A percentile compares a stretch with the other conserved stretches of the same genome.
These are phyloP conservation scores for Leucoptera coffeella DNA, from an alignment of 2,888 invertebrate species.

Conservation along the genomic window DNA sequence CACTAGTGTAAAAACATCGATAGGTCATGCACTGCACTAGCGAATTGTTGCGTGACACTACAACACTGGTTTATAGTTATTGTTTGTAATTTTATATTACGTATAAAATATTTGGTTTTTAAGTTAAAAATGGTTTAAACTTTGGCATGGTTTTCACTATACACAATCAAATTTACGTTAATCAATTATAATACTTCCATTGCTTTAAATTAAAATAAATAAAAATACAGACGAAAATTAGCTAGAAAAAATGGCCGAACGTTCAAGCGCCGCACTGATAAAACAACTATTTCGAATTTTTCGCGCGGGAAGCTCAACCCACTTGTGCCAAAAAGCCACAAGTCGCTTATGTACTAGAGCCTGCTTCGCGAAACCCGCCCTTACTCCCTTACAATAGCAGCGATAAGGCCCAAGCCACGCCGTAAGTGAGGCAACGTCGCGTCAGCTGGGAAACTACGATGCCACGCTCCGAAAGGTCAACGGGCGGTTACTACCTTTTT, in stretches of 20 bases:
- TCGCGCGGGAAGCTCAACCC: conserved; percentile 44
- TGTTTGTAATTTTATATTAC: too few species aligned
- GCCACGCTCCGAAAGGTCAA: conserved; percentile 46
- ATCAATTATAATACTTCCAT: too few species aligned
- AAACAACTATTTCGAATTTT: conserved; percentile 48
- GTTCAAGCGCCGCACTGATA: conserved; percentile 27
- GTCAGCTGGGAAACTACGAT: conserved; percentile 49
- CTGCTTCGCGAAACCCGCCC: conserved; percentile 17
- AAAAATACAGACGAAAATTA: too few species aligned
- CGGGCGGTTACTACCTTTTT: conserved; percentile 37
- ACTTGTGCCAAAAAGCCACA: conserved; percentile 30
- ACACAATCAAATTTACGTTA: too few species aligned
- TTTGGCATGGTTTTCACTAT: too few species aligned
- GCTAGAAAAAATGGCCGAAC: neutral
- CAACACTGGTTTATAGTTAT: too few species aligned
- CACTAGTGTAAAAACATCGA: neutral
- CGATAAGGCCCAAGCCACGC: conserved; percentile 35
- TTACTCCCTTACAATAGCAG: conserved; percentile 18
- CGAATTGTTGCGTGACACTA: too few species aligned
- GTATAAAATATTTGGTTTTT: too few species aligned
- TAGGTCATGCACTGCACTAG: too few species aligned
- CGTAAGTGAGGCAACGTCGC: conserved; percentile 39
- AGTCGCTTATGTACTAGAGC: conserved; percentile 34
- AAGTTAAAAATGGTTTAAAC: too few species aligned
- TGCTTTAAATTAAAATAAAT: too few species aligned